phyloP scores from a whole-genome alignment of 2,888 invertebrate species.

The Fragum fragum region DNA sequence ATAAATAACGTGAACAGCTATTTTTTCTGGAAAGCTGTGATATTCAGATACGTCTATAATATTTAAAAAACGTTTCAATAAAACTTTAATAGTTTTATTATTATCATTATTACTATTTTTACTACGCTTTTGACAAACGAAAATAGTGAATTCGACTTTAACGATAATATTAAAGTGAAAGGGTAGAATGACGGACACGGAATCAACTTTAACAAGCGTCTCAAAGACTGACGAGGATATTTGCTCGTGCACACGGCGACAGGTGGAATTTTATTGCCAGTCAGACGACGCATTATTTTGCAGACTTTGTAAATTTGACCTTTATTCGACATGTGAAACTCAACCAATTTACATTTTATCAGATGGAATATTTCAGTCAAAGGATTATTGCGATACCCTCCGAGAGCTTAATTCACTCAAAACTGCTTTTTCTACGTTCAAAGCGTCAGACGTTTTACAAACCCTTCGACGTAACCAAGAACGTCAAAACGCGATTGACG shows the following conservation, averaged over 20 bases:
- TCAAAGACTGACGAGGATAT: neutral
- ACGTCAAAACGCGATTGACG: slow-evolving; percentile 5
- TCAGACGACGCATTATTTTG: slow-evolving; percentile 7
- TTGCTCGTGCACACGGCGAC: slow-evolving; percentile 1
- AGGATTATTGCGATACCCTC: neutral
- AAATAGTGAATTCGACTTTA: no score
- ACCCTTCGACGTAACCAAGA: neutral
- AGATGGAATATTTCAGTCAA: neutral
- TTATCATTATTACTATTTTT: no score
- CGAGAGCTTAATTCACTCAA: slow-evolving; percentile 7
- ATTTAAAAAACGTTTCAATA: no score
- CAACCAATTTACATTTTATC: neutral
- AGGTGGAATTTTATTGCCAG: slow-evolving; percentile 11
- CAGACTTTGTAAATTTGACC: slow-evolving; percentile 12
- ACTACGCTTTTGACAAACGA: no score
- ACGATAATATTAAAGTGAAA: neutral
- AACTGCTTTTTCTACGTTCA: slow-evolving; percentile 1
- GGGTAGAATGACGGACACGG: neutral
- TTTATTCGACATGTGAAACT: neutral
- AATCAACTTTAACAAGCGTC: neutral
- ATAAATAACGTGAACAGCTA: no score
- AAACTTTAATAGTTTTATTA: no score
- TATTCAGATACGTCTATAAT: no score
- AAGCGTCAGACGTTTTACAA: neutral
- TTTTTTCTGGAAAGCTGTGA: no score